phyloP scores from a whole-genome alignment of 2,888 invertebrate species.

The Trichacis sp. region DNA sequence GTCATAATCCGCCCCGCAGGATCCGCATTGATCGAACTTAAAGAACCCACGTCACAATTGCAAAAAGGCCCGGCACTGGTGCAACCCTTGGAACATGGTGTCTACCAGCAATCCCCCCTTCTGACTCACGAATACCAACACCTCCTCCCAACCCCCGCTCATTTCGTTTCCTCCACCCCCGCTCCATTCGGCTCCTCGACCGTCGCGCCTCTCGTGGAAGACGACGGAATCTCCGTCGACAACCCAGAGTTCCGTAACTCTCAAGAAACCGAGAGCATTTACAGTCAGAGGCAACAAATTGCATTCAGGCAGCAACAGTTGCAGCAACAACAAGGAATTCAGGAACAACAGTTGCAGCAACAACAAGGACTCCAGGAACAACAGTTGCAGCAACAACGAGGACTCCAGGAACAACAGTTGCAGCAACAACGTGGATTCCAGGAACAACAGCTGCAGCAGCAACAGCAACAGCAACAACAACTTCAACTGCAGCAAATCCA shows the following conservation, averaged over 20 bases:
- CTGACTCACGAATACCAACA: constrained; percentile 40
- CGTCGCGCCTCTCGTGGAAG: constrained; percentile 45
- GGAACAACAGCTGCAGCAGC: constrained; percentile 22
- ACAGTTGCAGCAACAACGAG: constrained; percentile 25
- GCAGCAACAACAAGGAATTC: constrained; percentile 31
- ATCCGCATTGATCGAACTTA: constrained; percentile 73
- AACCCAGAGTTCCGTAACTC: constrained; percentile 58
- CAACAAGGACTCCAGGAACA: constrained; percentile 15
- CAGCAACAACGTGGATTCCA: constrained; percentile 20
- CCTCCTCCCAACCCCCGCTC: constrained; percentile 56
- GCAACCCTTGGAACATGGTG: constrained; percentile 52
- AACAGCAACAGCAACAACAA: constrained; percentile 24
- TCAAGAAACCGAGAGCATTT: constrained; percentile 15
- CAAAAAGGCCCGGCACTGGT: constrained; percentile 70
- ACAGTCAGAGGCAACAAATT: constrained; percentile 15
- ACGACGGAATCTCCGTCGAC: constrained; percentile 62
- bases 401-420: constrained; percentile 12
- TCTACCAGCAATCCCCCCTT: constrained; percentile 42
- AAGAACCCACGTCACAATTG: constrained; percentile 73
- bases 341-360: constrained; percentile 21
- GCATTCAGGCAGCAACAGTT: constrained; percentile 20
- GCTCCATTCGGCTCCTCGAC: constrained; percentile 25
- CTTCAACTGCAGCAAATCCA: constrained; percentile 40
- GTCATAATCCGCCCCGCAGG: constrained; percentile 74
- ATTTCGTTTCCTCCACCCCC: constrained; percentile 30